A percentile compares a stretch with the other conserved stretches of the same genome.
Conservation (phyloP, 2,113 vertebrate species). For the Thamnophis sirtalis region DNA sequence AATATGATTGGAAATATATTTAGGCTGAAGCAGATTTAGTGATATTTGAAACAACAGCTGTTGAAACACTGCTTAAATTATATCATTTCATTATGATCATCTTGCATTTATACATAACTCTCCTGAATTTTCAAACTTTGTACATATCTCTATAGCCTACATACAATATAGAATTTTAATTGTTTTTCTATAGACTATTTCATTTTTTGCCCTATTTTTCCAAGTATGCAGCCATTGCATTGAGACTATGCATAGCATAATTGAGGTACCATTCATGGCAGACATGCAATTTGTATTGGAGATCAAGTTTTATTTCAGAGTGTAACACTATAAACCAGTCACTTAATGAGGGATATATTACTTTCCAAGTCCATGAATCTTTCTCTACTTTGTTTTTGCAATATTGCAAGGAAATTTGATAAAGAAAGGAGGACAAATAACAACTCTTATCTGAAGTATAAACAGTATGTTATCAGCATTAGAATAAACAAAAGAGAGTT, state of each 20-base stretch:
- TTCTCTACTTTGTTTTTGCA: not conserved
- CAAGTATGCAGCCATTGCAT: not conserved
- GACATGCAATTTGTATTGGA: not conserved
- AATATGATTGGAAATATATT: not conserved
- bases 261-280: not conserved
- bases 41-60: not conserved
- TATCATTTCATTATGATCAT: not conserved
- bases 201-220: not conserved
- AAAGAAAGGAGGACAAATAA: not conserved
- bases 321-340: not conserved
- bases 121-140: not conserved
- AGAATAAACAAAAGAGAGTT: not conserved
- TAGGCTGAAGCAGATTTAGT: not conserved
- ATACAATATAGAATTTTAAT: not conserved
- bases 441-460: not conserved
- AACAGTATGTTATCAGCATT: not conserved
- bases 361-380: not conserved
- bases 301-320: not conserved
- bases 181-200: not conserved
- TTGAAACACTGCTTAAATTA: not conserved
- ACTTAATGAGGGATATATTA: not conserved
- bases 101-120: not conserved
- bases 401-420: not conserved
- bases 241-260: not conserved
- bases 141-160: not conserved